phyloP scores from a whole-genome alignment of 2,797 vertebrate genomes.

The Fundulus diaphanus region DNA sequence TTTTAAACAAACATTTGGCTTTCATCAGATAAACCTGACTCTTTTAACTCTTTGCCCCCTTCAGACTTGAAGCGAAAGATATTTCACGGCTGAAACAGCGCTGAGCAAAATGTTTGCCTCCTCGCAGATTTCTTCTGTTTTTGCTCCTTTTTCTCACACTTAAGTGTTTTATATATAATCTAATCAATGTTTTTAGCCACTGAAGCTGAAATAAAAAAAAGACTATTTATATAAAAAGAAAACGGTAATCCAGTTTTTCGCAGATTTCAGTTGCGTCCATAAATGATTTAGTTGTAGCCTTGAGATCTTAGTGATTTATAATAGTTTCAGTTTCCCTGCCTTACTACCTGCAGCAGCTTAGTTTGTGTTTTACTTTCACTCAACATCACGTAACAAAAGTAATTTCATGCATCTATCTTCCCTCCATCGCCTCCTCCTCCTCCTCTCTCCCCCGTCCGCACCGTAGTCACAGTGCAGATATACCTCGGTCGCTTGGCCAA shows the following conservation, averaged over 20 bases:
- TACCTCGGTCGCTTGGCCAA: slow-evolving; percentile 81
- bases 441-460: slow-evolving; percentile 60
- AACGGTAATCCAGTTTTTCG: too few species aligned
- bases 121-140: too few species aligned
- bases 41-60: too few species aligned
- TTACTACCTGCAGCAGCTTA: slow-evolving; percentile 18
- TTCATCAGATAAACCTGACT: background rate
- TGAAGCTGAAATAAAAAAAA: too few species aligned
- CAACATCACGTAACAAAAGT: slow-evolving; percentile 9
- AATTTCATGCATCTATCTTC: slow-evolving; percentile 46
- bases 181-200: too few species aligned
- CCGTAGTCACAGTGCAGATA: slow-evolving; percentile 85
- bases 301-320: background rate
- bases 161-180: too few species aligned
- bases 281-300: background rate
- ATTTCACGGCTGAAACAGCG: too few species aligned
- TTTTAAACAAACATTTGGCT: background rate
- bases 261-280: background rate
- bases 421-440: slow-evolving; percentile 53
- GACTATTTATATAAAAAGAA: too few species aligned
- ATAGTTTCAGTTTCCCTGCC: slow-evolving; percentile 2
- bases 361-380: slow-evolving; percentile 44
- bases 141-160: too few species aligned
- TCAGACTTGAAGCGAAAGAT: too few species aligned
- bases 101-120: too few species aligned